Evolutionary conservation across 1,140 invertebrate genomes (phyloP), one percentile per base, ranked within the genome.

Genomic region (Drosophila mauritiana): DNA sequence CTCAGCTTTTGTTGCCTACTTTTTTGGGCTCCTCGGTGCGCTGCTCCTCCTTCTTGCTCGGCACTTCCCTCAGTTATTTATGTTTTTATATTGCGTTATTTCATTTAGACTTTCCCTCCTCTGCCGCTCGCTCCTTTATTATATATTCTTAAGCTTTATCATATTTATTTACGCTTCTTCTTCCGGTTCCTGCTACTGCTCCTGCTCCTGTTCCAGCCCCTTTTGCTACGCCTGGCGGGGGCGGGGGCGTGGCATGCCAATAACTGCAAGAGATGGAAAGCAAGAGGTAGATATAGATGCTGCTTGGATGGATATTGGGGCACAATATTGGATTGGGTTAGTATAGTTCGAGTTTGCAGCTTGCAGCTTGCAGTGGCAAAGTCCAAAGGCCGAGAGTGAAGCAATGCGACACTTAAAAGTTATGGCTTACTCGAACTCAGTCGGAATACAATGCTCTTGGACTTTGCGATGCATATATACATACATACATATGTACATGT

Each of bases 131-230:
- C 36, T 55, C 48, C 49, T 57, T 86, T 89, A 75, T 89, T 88
- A 88, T 89, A 89, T 88, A 89, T 88, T 88, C 84, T 88, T 88
- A 89, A 89, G 83, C 84, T 88, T 89, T 83, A 88, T 88, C 83
- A 88, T 89, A 88, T 88, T 88, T 88, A 88, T 88, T 88, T 88
- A 83, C 81, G 84, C 84, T 83, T 56, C 82, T 78, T 63, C 63
- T 62, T 55, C 40, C 58, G 62, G 64, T 49, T 64, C 27, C 53
- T 42, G 57, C 13, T 59, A 81, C 72, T 57, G 48, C 56, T 49
- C 31, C 53, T 49, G 58, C 20, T 58, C 45, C 20, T 25, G 11
- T 15, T 48, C 8, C 42, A 11, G 46, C 46, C 7, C 25, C 48
- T 17, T 34, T 37, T 69, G 72, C 57, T 55, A 54, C 52, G 55